Percentiles rank a stretch among this genome's conserved stretches.
Conservation (phyloP, 2,888 invertebrate genomes). For the Arrhopalites spinosus region DNA sequence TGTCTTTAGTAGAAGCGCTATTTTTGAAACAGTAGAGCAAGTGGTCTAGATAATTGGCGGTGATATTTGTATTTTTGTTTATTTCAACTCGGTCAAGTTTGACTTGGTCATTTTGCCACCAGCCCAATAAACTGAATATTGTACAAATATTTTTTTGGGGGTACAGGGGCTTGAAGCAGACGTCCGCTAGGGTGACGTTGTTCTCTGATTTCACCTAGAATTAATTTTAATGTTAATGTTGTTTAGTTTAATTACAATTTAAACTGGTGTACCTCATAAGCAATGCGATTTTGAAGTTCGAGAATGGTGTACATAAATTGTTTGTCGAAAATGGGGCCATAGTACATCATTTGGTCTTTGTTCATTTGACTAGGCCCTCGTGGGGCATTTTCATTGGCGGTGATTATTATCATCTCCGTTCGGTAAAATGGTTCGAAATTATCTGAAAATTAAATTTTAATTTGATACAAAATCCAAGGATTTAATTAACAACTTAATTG, state of each 20-base stretch:
- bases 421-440: conserved; percentile 89
- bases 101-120: conserved; percentile 75
- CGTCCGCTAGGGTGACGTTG: conserved; percentile 68
- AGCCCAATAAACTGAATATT: conserved; percentile 89
- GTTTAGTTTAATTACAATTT: neutral
- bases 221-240: conserved; percentile 5
- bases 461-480: too few relatives aligned
- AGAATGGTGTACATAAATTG: conserved; percentile 76
- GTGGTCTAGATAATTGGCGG: conserved; percentile 73
- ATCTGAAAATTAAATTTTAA: too few relatives aligned
- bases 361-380: conserved; percentile 57
- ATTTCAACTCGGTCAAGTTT: conserved; percentile 62
- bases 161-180: conserved; percentile 89
- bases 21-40: conserved; percentile 73
- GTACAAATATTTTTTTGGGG: conserved; percentile 76
- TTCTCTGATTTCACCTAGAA: conserved; percentile 26
- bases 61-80: conserved; percentile 68
- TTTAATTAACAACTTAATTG: too few relatives aligned
- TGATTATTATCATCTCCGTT: conserved; percentile 90
- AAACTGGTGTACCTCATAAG: conserved; percentile 58
- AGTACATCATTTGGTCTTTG: conserved; percentile 62
- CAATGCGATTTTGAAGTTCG: conserved; percentile 72
- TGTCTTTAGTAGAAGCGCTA: conserved; percentile 58
- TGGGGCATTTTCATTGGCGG: conserved; percentile 54
- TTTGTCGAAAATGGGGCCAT: conserved; percentile 84